Evolutionary conservation across 2,113 vertebrate genomes (phyloP).

Genomic region (Alouatta palliata): DNA sequence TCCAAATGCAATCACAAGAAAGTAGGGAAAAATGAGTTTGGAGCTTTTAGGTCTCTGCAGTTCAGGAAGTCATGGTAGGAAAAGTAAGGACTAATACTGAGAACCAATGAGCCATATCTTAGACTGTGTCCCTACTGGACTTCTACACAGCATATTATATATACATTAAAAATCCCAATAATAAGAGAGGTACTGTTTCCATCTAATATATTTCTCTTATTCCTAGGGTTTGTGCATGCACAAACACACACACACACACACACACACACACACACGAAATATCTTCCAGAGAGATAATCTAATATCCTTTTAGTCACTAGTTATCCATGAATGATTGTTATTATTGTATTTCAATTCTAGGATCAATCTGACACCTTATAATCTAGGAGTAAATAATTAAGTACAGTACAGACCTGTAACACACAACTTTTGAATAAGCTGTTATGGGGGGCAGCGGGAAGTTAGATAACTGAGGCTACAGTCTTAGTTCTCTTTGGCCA

Average conservation of each 20-base stretch:
- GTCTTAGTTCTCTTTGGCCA: background rate
- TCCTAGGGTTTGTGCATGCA: fast-evolving
- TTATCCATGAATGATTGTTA: background rate
- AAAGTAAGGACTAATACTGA: background rate
- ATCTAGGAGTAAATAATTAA: background rate
- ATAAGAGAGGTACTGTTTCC: background rate
- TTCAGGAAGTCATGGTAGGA: background rate
- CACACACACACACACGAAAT: background rate
- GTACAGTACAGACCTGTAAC: too few relatives aligned
- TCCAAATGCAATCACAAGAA: background rate
- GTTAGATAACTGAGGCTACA: background rate
- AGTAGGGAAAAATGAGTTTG: background rate
- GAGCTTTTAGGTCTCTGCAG: background rate
- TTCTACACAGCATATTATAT: fast-evolving
- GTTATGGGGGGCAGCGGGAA: too few relatives aligned
- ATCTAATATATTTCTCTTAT: background rate
- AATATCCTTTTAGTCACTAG: background rate
- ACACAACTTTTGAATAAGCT: too few relatives aligned
- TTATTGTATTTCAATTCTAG: background rate
- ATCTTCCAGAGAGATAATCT: background rate
- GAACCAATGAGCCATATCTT: background rate
- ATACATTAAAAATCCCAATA: background rate
- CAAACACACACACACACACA: background rate
- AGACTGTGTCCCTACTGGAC: background rate
- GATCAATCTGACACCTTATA: background rate